These are phyloP conservation scores for Phycodurus eques DNA, from an alignment of 2,113 vertebrate species.

Conservation along the genomic window DNA sequence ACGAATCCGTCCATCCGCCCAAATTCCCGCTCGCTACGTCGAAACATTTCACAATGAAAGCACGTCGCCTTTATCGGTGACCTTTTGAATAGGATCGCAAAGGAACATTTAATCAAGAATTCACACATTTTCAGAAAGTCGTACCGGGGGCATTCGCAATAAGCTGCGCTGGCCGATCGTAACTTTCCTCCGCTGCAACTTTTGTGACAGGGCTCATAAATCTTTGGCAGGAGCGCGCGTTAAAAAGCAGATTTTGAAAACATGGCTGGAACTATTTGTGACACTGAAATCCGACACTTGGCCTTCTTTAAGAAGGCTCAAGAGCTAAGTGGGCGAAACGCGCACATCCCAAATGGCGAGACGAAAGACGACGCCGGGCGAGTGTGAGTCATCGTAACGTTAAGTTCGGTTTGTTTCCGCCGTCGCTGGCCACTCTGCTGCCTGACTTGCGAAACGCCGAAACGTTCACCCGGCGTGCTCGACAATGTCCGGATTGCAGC, in stretches of 20 bases:
- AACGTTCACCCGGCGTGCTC: not conserved
- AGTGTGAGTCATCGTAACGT: not conserved
- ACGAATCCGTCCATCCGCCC: not conserved
- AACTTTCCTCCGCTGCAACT: conserved; percentile 19
- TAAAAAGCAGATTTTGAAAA: conserved; percentile 18
- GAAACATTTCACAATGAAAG: conserved; percentile 11
- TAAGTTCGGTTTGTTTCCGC: not conserved
- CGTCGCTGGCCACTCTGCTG: not conserved
- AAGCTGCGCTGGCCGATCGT: not conserved
- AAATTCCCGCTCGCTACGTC: conserved; percentile 15
- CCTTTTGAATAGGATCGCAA: not conserved
- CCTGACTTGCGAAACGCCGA: conserved; percentile 3
- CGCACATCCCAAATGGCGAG: not conserved
- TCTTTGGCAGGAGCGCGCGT: conserved; percentile 12
- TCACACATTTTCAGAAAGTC: not conserved
- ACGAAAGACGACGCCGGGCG: not conserved
- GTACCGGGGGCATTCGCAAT: not conserved
- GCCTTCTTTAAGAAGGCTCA: too few species aligned
- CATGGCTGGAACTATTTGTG: not conserved
- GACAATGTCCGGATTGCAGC: conserved; percentile 1
- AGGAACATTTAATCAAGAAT: conserved; percentile 11
- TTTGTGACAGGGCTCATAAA: conserved; percentile 34
- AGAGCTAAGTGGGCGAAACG: not conserved
- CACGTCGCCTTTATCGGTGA: not conserved
- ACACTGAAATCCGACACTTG: not conserved